These are phyloP conservation scores for Abrostola tripartita DNA, from an alignment of 2,888 invertebrate genomes.

Conservation along the genomic window DNA sequence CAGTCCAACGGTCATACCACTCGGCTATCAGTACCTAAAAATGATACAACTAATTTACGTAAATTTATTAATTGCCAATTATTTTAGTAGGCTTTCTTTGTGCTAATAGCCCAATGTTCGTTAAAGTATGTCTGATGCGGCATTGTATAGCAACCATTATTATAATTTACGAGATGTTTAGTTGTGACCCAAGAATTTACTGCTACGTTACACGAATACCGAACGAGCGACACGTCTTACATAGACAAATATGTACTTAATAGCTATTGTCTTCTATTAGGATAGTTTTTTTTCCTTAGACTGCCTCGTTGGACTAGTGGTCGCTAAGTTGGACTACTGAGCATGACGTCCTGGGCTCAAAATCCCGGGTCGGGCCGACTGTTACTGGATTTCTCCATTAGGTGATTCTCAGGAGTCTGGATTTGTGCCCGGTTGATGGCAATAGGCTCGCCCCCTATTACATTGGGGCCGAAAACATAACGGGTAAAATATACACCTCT, in stretches of 20 bases:
- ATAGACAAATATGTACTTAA: not conserved
- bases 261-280: not conserved
- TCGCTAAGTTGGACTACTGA: too few relatives aligned
- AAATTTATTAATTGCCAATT: not conserved
- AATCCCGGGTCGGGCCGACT: too few relatives aligned
- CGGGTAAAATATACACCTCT: too few relatives aligned
- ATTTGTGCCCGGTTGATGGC: too few relatives aligned
- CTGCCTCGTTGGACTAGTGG: not conserved
- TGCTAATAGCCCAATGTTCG: not conserved
- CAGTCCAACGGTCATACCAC: too few relatives aligned
- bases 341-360: too few relatives aligned
- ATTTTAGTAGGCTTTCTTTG: not conserved
- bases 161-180: slow-evolving; percentile 5
- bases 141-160: slow-evolving; percentile 2
- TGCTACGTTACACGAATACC: not conserved
- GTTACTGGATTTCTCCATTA: too few relatives aligned
- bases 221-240: not conserved
- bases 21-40: too few relatives aligned
- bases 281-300: not conserved
- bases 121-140: slow-evolving; percentile 1
- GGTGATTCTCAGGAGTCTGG: too few relatives aligned
- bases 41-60: too few relatives aligned
- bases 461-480: too few relatives aligned
- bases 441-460: too few relatives aligned
- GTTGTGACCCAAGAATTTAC: slow-evolving; percentile 1